phyloP scores from a whole-genome alignment of 2,113 vertebrate species.

The Porphyrio hochstetteri region DNA sequence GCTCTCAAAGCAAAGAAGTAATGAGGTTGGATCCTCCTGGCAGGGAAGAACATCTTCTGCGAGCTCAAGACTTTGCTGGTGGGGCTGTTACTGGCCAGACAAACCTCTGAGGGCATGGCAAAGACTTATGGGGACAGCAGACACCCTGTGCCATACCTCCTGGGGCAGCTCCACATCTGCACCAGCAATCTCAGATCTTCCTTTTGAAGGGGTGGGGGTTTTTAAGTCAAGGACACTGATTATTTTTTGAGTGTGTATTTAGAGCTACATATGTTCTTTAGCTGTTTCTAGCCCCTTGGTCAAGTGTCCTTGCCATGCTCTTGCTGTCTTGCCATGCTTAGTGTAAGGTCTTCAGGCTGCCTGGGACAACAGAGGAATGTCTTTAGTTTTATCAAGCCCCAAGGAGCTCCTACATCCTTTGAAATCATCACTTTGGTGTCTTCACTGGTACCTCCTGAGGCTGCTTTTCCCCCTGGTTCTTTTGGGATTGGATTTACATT shows the following conservation, averaged over 20 bases:
- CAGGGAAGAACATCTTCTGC: neutral
- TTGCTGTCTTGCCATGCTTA: neutral
- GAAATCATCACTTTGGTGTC: neutral
- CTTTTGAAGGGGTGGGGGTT: neutral
- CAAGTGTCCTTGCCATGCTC: neutral
- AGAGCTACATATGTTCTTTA: neutral
- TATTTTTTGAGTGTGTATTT: neutral
- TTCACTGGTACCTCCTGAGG: accelerated
- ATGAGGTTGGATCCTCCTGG: neutral
- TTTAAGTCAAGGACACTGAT: neutral
- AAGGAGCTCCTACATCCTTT: neutral
- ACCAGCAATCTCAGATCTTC: neutral
- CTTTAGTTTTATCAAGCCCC: neutral
- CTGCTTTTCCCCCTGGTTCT: neutral
- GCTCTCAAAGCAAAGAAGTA: neutral
- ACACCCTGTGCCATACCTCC: no score
- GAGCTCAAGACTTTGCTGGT: neutral
- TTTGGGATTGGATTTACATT: neutral
- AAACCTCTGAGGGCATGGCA: accelerated
- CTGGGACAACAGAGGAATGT: neutral
- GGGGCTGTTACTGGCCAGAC: neutral
- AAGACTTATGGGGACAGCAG: neutral
- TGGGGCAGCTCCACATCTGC: neutral
- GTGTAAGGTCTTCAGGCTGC: accelerated
- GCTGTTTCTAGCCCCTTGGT: neutral